Percentiles rank a stretch among this genome's conserved stretches.
These are phyloP conservation scores for Nibea albiflora DNA, from an alignment of 2,113 vertebrate genomes.

Conservation along the genomic window DNA sequence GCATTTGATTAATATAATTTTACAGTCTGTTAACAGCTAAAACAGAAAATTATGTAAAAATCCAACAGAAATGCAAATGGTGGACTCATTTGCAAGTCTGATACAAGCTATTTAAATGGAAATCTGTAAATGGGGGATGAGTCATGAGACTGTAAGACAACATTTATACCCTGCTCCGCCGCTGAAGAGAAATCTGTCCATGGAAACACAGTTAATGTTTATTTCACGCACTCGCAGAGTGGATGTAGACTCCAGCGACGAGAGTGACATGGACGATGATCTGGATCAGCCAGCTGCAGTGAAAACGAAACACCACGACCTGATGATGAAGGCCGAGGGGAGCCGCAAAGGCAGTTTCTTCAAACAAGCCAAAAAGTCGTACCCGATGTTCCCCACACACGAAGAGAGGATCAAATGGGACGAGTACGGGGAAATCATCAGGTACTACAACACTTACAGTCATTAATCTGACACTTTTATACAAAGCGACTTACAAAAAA, in stretches of 20 bases:
- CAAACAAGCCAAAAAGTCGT: slow-evolving; percentile 98
- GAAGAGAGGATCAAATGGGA: slow-evolving; percentile 99
- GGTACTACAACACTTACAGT: slow-evolving; percentile 79
- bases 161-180: neutral
- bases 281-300: slow-evolving; percentile 90
- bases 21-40: slow-evolving; percentile 12
- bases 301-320: slow-evolving; percentile 95
- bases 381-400: slow-evolving; percentile 97
- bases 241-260: slow-evolving; percentile 97
- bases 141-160: neutral
- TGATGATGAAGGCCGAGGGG: slow-evolving; percentile 99
- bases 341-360: slow-evolving; percentile 98
- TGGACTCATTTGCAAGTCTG: neutral
- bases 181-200: slow-evolving; percentile 3
- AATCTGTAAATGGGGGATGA: slow-evolving; percentile 28
- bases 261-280: slow-evolving; percentile 96
- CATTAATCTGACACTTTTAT: too few species aligned
- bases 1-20: neutral
- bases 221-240: slow-evolving; percentile 81
- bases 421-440: slow-evolving; percentile 98
- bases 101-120: slow-evolving; percentile 11
- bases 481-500: too few species aligned
- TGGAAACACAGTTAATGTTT: slow-evolving; percentile 11
- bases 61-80: slow-evolving; percentile 38
- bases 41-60: slow-evolving; percentile 22